These are phyloP conservation scores for Blomia tropicalis DNA, from an alignment of 2,888 invertebrate genomes.

Conservation along the genomic window DNA sequence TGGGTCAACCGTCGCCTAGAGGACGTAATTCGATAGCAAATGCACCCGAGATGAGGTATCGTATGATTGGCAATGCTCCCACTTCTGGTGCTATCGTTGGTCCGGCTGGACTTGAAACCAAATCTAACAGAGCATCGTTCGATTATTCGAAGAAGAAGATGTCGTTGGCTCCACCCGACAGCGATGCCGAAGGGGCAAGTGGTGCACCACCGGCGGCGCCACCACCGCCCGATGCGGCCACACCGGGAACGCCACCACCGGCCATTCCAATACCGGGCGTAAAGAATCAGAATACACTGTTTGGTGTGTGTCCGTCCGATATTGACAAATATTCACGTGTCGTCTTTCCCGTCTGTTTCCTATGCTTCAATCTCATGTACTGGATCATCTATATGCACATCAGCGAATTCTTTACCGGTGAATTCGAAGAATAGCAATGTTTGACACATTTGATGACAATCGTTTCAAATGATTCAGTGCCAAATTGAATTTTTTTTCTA, in stretches of 20 bases:
- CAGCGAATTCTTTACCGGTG: constrained; percentile 49
- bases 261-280: constrained; percentile 2
- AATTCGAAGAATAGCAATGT: neutral
- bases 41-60: constrained; percentile 15
- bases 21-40: neutral
- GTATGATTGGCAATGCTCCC: constrained; percentile 17
- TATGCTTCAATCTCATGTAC: constrained; percentile 96
- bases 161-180: constrained; percentile 5
- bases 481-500: no score
- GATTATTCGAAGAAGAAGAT: constrained; percentile 22
- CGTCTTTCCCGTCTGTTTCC: constrained; percentile 94
- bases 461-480: neutral
- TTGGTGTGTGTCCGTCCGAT: constrained; percentile 83
- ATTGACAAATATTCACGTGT: constrained; percentile 98
- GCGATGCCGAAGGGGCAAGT: neutral
- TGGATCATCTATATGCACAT: constrained; percentile 94
- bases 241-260: constrained; percentile 21
- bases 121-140: no score
- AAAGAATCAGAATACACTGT: constrained; percentile 36
- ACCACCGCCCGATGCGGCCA: no score
- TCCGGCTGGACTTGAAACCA: neutral
- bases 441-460: neutral
- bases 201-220: neutral
- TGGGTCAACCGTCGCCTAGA: constrained; percentile 4
- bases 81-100: neutral